Evolutionary conservation across 2,888 invertebrate genomes (phyloP).

Genomic region (Balanococcus diminutus): DNA sequence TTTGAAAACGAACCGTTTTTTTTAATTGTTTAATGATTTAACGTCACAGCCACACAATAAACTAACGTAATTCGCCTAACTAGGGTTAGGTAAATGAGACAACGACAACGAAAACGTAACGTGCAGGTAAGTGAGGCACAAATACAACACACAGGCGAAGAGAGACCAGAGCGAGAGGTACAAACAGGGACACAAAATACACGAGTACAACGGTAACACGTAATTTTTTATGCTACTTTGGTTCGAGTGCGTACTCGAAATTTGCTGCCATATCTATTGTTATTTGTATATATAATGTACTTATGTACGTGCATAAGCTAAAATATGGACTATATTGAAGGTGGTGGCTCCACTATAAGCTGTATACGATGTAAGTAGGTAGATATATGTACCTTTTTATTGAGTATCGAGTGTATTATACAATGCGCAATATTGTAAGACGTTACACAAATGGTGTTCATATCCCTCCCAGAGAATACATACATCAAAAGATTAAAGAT

Average conservation of each 20-base stretch:
- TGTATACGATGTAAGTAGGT: neutral
- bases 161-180: neutral
- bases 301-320: neutral
- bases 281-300: neutral
- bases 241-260: constrained; percentile 2
- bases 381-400: neutral
- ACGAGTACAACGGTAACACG: neutral
- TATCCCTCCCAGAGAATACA: neutral
- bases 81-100: neutral
- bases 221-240: neutral
- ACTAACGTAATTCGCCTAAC: neutral
- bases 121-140: neutral
- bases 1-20: neutral
- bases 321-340: neutral
- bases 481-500: neutral
- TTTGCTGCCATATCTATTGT: neutral
- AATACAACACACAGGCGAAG: neutral
- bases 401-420: neutral
- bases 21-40: neutral
- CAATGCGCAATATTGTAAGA: neutral
- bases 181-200: neutral
- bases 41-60: neutral
- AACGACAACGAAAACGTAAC: neutral
- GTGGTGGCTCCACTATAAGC: neutral
- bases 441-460: neutral